Conservation (phyloP, 2,113 vertebrate species). For the Tupaia chinensis region DNA sequence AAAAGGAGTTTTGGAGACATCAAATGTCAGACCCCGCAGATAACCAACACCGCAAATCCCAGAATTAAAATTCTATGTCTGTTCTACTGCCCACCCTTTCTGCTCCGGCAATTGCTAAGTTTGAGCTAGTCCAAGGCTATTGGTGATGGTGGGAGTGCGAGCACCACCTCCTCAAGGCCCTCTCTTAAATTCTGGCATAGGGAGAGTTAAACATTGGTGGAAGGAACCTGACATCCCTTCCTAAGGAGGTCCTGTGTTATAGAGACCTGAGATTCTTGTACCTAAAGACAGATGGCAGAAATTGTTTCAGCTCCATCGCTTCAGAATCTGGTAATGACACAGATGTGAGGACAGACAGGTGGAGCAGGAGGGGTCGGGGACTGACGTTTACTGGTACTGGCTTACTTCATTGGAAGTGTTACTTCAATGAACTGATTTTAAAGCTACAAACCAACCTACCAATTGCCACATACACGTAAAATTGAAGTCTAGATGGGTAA, state of each 20-base stretch:
- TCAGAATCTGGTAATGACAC: neutral
- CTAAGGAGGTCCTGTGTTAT: neutral
- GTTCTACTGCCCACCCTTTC: neutral
- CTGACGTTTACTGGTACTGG: neutral
- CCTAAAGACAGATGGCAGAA: neutral
- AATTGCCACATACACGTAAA: neutral
- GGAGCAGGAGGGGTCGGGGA: neutral
- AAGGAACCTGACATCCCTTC: neutral
- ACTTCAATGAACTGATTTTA: neutral
- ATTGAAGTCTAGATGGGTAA: neutral
- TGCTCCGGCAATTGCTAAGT: neutral
- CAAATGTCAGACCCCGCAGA: neutral
- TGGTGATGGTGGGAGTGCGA: fast-evolving
- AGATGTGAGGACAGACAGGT: neutral
- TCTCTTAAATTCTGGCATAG: neutral
- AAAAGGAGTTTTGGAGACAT: neutral
- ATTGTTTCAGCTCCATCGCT: neutral
- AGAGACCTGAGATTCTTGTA: neutral
- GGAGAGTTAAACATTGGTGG: neutral
- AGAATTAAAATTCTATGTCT: neutral
- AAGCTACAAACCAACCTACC: constrained; percentile 23
- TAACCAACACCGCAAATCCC: neutral
- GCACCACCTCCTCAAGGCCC: neutral
- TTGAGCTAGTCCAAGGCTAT: neutral
- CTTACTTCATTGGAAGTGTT: neutral